phyloP scores from a whole-genome alignment of 2,888 invertebrate species.

The Cheilosia grossa region DNA sequence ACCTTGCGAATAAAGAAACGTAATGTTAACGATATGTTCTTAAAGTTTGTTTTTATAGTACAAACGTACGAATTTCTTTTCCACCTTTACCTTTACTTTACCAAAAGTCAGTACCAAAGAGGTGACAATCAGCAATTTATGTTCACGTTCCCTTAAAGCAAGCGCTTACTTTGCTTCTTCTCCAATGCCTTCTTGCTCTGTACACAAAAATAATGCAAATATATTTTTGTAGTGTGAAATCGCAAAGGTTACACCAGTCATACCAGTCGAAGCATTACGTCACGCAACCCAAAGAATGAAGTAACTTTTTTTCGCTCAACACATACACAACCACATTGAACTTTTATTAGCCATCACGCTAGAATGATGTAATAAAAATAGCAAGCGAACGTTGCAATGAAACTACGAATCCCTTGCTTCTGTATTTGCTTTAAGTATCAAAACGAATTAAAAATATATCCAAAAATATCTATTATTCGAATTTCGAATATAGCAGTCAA shows the following conservation, averaged over 20 bases:
- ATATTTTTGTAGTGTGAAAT: neutral
- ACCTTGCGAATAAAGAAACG: too few species aligned
- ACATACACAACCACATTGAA: neutral
- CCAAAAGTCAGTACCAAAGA: too few species aligned
- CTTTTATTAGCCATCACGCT: neutral
- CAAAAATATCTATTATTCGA: slow-evolving; percentile 19
- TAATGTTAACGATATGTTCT: too few species aligned
- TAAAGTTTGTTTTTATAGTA: too few species aligned
- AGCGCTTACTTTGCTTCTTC: too few species aligned
- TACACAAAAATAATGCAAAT: neutral
- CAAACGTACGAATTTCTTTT: too few species aligned
- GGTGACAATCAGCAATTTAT: too few species aligned
- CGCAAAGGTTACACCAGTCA: slow-evolving; percentile 9
- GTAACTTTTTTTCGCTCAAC: slow-evolving; percentile 7
- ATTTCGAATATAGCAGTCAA: slow-evolving; percentile 1
- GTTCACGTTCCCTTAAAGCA: too few species aligned
- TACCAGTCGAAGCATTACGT: slow-evolving; percentile 25
- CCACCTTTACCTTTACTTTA: too few species aligned
- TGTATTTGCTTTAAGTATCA: slow-evolving; percentile 2
- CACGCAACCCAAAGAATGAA: slow-evolving; percentile 31
- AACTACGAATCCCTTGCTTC: neutral
- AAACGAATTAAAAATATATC: slow-evolving; percentile 17
- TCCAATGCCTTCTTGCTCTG: neutral
- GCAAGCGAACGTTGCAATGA: neutral
- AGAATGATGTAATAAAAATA: neutral